Conservation (phyloP, 2,113 vertebrate species). For the Dromaius novaehollandiae region DNA sequence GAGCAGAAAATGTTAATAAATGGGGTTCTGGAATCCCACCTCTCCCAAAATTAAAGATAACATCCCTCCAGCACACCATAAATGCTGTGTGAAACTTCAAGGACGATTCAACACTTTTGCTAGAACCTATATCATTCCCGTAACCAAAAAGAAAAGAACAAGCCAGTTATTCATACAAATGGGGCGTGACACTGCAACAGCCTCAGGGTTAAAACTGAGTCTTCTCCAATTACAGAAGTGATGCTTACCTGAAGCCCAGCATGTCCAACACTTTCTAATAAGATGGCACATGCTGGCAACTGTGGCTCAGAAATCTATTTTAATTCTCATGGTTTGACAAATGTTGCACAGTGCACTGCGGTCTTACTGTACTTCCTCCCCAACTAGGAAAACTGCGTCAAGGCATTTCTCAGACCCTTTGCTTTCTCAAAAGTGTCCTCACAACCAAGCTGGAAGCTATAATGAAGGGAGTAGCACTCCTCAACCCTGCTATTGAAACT, state of each 20-base stretch:
- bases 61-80: background rate
- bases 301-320: background rate
- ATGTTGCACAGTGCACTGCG: background rate
- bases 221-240: background rate
- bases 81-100: background rate
- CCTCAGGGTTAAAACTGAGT: background rate
- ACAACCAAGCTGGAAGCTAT: background rate
- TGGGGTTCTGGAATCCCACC: background rate
- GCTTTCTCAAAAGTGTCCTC: background rate
- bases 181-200: background rate
- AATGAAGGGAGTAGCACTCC: background rate
- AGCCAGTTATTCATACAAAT: background rate
- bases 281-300: background rate
- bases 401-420: background rate
- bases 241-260: background rate
- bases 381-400: background rate
- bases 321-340: background rate
- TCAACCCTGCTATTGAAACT: background rate
- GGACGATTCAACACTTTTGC: background rate
- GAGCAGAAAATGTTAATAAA: background rate
- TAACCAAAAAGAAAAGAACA: background rate
- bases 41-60: background rate
- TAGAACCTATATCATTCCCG: background rate
- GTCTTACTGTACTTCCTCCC: fast-evolving
- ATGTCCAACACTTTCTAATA: background rate